Percentiles rank a stretch among this genome's conserved stretches.
Evolutionary conservation across 2,797 vertebrate species (phyloP).

Genomic region (Acrocephalus scirpaceus): DNA sequence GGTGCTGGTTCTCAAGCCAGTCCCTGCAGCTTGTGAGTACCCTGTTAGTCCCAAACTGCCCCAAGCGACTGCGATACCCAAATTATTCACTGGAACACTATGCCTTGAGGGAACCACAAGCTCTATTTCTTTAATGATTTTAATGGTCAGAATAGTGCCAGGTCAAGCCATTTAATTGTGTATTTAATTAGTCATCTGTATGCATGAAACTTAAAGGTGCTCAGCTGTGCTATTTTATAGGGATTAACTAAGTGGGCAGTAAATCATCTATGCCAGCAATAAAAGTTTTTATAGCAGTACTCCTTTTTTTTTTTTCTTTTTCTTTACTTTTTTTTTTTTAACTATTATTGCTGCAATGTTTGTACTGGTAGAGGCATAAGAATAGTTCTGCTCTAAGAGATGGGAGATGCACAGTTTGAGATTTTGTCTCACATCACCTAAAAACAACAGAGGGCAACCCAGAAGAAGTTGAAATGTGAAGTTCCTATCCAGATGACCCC

Average conservation of each 20-base stretch:
- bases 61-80: background rate
- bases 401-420: slow-evolving; percentile 24
- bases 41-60: background rate
- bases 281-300: slow-evolving; percentile 74
- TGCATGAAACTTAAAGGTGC: slow-evolving; percentile 78
- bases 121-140: slow-evolving; percentile 74
- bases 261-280: slow-evolving; percentile 75
- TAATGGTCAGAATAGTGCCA: slow-evolving; percentile 74
- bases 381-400: slow-evolving; percentile 38
- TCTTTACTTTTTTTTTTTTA: background rate
- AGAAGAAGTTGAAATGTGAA: slow-evolving; percentile 58
- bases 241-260: slow-evolving; percentile 74
- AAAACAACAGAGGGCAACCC: background rate
- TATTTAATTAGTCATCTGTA: slow-evolving; percentile 82
- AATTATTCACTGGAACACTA: slow-evolving; percentile 63
- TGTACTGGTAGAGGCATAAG: slow-evolving; percentile 47
- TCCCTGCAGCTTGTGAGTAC: background rate
- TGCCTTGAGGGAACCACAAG: slow-evolving; percentile 67
- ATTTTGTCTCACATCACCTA: slow-evolving; percentile 41
- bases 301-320: background rate
- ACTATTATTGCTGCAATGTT: slow-evolving; percentile 60
- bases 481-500: slow-evolving; percentile 33
- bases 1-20: background rate
- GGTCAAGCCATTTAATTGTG: slow-evolving; percentile 77
- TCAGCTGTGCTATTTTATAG: slow-evolving; percentile 80